Evolutionary conservation across 92 coral and sea anemone genomes (phyloP).

Genomic region (Paramuricea clavata): DNA sequence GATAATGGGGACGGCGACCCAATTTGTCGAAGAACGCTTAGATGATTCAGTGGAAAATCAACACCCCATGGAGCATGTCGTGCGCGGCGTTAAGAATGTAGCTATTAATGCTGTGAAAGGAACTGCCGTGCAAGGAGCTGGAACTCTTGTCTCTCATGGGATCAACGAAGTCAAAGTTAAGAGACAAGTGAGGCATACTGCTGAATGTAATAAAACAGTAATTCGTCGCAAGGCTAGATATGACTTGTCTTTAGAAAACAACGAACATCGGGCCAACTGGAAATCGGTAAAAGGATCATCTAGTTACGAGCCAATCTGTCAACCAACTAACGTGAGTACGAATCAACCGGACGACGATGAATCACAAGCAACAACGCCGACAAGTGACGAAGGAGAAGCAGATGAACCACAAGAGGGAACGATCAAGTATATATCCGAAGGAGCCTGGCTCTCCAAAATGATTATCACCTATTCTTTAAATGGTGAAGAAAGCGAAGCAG

Average conservation of each 20-base stretch:
- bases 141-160: not conserved
- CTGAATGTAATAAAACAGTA: no score
- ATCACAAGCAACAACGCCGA: no score
- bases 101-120: not conserved
- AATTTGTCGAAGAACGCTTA: constrained; percentile 61
- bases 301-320: not conserved
- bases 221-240: not conserved
- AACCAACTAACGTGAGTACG: no score
- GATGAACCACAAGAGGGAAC: not conserved
- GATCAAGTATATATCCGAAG: constrained; percentile 54
- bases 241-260: not conserved
- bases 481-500: not conserved
- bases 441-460: constrained; percentile 64
- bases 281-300: not conserved
- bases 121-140: not conserved
- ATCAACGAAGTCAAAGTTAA: not conserved
- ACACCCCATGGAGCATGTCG: constrained; percentile 45
- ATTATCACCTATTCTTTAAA: constrained; percentile 32
- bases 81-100: not conserved
- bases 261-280: not conserved
- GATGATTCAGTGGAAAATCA: constrained; percentile 69
- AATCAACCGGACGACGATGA: not conserved
- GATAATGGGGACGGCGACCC: constrained; percentile 22
- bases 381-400: not conserved
- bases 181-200: not conserved